Evolutionary conservation across 2,113 vertebrate genomes (phyloP).

Genomic region (Atherinomorus stipes): DNA sequence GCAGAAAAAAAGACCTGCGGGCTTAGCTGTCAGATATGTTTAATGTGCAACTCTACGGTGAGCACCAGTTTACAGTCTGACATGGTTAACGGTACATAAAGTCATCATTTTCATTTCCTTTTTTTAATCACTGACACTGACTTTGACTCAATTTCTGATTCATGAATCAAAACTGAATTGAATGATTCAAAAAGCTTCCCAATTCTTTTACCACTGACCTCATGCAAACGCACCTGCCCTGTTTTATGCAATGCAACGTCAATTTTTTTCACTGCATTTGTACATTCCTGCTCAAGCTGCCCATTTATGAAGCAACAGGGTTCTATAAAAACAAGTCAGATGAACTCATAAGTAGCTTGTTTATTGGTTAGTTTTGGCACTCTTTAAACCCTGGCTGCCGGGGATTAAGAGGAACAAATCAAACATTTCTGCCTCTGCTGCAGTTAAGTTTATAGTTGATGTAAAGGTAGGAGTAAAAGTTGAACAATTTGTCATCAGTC

Average conservation of each 20-base stretch:
- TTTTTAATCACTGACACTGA: not conserved
- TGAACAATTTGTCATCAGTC: conserved; percentile 1
- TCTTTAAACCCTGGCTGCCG: conserved; percentile 15
- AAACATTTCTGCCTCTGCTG: conserved; percentile 27
- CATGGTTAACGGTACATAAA: not conserved
- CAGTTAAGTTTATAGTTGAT: conserved; percentile 4
- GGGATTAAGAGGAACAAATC: conserved; percentile 14
- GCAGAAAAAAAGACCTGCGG: conserved; percentile 2
- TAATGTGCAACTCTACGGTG: conserved; percentile 1
- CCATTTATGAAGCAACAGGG: conserved; percentile 24
- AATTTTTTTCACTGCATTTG: conserved; percentile 18
- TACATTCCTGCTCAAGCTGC: conserved; percentile 12
- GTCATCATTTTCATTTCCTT: not conserved
- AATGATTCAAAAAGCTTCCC: not conserved
- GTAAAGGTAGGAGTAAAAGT: conserved; percentile 6
- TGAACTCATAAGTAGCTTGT: conserved; percentile 49
- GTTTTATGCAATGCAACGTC: conserved; percentile 5
- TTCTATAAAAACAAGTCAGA: conserved; percentile 44
- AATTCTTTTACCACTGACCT: not conserved
- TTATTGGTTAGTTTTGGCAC: conserved; percentile 43
- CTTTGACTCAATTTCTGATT: not conserved
- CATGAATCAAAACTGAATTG: not conserved
- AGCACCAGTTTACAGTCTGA: not conserved
- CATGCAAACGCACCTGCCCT: conserved; percentile 14
- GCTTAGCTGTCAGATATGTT: not conserved